Evolutionary conservation across 2,888 invertebrate species (phyloP), one percentile per base, ranked within the genome.

Genomic region (Leucophora obtusa): DNA sequence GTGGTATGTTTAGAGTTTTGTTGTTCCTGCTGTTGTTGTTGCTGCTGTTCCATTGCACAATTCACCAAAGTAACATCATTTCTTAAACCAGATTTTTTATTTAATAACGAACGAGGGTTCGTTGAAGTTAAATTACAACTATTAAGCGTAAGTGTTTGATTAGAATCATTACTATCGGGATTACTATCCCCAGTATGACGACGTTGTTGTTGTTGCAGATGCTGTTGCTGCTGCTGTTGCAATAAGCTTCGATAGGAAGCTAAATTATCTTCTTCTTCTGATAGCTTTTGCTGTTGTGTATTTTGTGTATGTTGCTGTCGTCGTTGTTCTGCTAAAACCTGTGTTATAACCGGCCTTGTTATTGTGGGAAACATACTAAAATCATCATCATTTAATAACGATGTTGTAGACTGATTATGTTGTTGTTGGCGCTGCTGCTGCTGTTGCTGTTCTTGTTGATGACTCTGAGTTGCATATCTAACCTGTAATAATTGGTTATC

Each of bases 51-150:
- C 85, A 89, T 89, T 87, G 90, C 89, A 89, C 89, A 89, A 85
- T 89, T 87, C 82, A 86, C 87, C 88, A 90, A 89, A 83, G 88
- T 84, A 71, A 89, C 89, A 86, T 90, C 89, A 84, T 87, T 88
- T 84, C 88, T 87, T 84, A 87, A 85, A 84, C 87, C 86, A 85
- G 86, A 84, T 83, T 86, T 86, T 83, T 85, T 86, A 82, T 53
- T 35, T 14, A 66, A 54, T 14, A 56, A n/a, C 56, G 43, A 17
- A n/a, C 14, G 28, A 15, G 60, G 28, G 18, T 77, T 65, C 51
- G 66, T 68, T 72, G 76, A 51, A 43, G 58, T 53, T n/a, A 6
- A n/a, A 83, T 71, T 81, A 80, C 80, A 83, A 86, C 84, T 87
- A 85, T 83, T 85, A 86, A 86, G 86, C 86, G 86, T 86, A 86